Evolutionary conservation across 1,140 invertebrate genomes (phyloP).

Genomic region (Metaphire vulgaris): DNA sequence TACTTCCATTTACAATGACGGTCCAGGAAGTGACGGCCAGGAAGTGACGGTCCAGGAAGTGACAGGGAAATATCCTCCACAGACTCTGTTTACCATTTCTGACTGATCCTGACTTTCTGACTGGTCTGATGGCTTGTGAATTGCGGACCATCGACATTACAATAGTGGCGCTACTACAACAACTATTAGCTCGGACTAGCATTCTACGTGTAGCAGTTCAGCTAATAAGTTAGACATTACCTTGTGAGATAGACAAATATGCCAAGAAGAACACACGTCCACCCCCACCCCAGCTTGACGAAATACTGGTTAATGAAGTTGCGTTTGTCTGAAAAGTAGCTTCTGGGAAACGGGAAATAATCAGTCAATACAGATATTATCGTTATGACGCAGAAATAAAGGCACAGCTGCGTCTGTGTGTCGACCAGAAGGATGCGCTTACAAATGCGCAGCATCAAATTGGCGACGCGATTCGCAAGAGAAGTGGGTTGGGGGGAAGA

Average conservation of each 20-base stretch:
- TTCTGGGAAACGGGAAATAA: conserved; percentile 66
- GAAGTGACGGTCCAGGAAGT: too few species aligned
- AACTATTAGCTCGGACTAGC: too few species aligned
- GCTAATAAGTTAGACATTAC: too few species aligned
- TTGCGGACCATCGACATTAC: too few species aligned
- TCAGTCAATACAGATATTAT: conserved; percentile 77
- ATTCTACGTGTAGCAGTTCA: too few species aligned
- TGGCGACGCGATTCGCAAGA: conserved; percentile 68
- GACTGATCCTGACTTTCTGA: too few species aligned
- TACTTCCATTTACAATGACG: too few species aligned
- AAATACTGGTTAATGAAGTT: conserved; percentile 87
- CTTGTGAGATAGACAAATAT: conserved; percentile 70
- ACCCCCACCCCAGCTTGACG: conserved; percentile 91
- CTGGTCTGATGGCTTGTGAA: too few species aligned
- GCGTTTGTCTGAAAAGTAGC: conserved; percentile 76
- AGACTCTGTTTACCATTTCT: too few species aligned
- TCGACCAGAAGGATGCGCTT: conserved; percentile 74
- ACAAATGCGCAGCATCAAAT: conserved; percentile 77
- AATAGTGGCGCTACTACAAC: too few species aligned
- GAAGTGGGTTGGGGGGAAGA: conserved; percentile 74
- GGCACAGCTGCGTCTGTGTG: conserved; percentile 72
- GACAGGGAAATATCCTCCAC: too few species aligned
- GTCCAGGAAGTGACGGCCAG: too few species aligned
- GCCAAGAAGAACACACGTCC: conserved; percentile 69
- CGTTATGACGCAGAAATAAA: conserved; percentile 75